A percentile compares a stretch with the other conserved stretches of the same genome.
Conservation (phyloP, 2,888 invertebrate genomes). For the Drosophila anceps region DNA sequence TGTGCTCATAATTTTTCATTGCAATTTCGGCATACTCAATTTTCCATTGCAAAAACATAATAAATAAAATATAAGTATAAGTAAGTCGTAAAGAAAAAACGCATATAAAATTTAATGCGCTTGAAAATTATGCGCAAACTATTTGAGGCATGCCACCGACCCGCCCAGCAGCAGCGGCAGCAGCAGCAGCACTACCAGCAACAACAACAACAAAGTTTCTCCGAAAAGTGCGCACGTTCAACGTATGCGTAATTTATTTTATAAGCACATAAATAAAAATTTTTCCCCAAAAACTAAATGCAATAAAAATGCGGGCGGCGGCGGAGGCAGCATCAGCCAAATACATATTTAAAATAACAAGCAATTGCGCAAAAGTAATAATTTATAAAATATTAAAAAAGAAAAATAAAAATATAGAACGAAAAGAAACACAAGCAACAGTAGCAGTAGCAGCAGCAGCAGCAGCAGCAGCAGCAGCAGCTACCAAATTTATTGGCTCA, state of each 20-base stretch:
- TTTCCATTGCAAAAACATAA: slow-evolving; percentile 67
- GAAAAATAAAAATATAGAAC: slow-evolving; percentile 7
- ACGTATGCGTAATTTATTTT: slow-evolving; percentile 78
- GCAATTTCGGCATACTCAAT: slow-evolving; percentile 51
- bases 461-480: slow-evolving; percentile 32
- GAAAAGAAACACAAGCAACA: slow-evolving; percentile 26
- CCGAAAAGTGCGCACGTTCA: slow-evolving; percentile 48
- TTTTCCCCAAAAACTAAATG: slow-evolving; percentile 66
- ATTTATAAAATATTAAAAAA: slow-evolving; percentile 74
- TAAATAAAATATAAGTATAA: slow-evolving; percentile 77
- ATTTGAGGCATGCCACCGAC: slow-evolving; percentile 58
- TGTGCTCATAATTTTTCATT: slow-evolving; percentile 74
- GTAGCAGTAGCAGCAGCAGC: slow-evolving; percentile 42
- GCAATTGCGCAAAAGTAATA: slow-evolving; percentile 78
- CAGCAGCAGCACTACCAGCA: neutral
- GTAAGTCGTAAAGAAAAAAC: slow-evolving; percentile 73
- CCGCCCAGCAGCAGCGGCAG: neutral
- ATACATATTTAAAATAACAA: slow-evolving; percentile 76
- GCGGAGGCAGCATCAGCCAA: slow-evolving; percentile 32
- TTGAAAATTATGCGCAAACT: slow-evolving; percentile 79
- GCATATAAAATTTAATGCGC: slow-evolving; percentile 78
- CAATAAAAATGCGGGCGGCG: slow-evolving; percentile 66
- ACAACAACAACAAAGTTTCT: slow-evolving; percentile 35
- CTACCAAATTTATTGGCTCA: slow-evolving; percentile 66
- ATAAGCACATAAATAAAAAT: slow-evolving; percentile 79